Evolutionary conservation across 2,113 vertebrate species (phyloP), one percentile per base, ranked within the genome.

Genomic region (Calypte anna): DNA sequence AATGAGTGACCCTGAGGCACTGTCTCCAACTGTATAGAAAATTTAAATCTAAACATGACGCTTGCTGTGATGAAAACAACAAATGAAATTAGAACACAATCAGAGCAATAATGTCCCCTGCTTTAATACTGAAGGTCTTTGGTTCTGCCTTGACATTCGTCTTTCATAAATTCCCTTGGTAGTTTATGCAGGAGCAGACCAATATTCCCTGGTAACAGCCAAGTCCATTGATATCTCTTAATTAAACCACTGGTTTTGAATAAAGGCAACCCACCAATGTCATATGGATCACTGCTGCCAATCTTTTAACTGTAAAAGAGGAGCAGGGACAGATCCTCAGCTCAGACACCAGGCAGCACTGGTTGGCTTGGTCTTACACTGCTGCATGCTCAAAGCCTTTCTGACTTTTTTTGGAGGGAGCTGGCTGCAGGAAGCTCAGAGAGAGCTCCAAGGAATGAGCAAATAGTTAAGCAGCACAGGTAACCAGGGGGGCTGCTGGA

Each of bases 241-340:
- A 95, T 91, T 88, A 78, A 91, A 92, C 72, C 59, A 51, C 31
- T 88, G 30, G 25, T 92, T 95, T 78, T 85, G 83, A 88, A 69
- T 86, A 91, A 80, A 91, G 64, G 48, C 53, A 82, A 82, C 70
- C 59, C 33, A 87, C 33, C n/a, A 74, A 40, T 66, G 91, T 11
- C 12, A 38, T 63, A 55, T 1, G 3, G 66, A 79, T 33, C 40
- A 54, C 36, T 40, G 46, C 66, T 44, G 43, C 14, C 88, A 75
- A 74, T 11, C 19, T 61, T 84, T 53, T 36, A 74, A 67, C 22
- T 59, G 31, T 27, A 57, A 83, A 88, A 69, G 44, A 86, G 36
- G 36, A 74, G 7, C 36, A 70, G 33, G 28, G 75, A 55, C 17
- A 25, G 15, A 69, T 68, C 46, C 59, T 81, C 48, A 38, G 20